phyloP scores from a whole-genome alignment of 2,888 invertebrate genomes.

The Brachynemurus nebulosus region DNA sequence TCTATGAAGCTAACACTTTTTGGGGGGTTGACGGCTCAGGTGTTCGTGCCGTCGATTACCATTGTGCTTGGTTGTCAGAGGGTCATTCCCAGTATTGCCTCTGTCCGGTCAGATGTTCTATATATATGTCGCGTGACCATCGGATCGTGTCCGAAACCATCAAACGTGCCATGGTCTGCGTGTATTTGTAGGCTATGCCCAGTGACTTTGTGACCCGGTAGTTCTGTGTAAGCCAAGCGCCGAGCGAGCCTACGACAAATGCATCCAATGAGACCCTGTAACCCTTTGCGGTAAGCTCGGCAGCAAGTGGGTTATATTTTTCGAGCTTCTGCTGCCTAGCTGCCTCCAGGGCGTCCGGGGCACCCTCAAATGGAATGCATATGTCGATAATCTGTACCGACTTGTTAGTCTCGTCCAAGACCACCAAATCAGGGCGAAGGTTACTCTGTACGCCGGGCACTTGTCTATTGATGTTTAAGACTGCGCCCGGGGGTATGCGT shows the following conservation, averaged over 20 bases:
- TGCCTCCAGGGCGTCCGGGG: conserved; percentile 15
- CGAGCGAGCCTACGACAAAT: conserved; percentile 23
- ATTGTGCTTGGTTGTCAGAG: neutral
- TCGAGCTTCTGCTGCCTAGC: conserved; percentile 19
- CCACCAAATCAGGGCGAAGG: conserved; percentile 19
- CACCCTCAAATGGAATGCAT: conserved; percentile 22
- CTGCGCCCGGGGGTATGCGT: conserved; percentile 8
- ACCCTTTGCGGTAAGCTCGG: conserved; percentile 5
- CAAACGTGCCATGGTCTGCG: conserved; percentile 19
- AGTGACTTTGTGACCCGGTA: conserved; percentile 18
- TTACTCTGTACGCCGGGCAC: conserved; percentile 11
- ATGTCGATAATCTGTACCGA: conserved; percentile 22
- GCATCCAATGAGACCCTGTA: conserved; percentile 17
- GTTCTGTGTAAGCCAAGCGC: conserved; percentile 23
- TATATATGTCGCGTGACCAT: conserved; percentile 25
- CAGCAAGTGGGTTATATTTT: conserved; percentile 11
- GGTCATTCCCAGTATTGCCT: conserved; percentile 16
- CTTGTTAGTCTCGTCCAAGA: conserved; percentile 16
- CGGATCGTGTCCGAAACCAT: conserved; percentile 22
- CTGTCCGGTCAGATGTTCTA: conserved; percentile 23
- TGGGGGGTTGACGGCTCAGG: neutral
- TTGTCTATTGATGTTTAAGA: conserved; percentile 13
- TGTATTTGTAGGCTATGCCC: conserved; percentile 14
- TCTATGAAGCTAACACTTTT: too few relatives aligned
- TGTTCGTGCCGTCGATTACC: neutral